These are phyloP conservation scores for Chymomyza procnemis DNA, from an alignment of 2,888 invertebrate genomes.

Conservation along the genomic window DNA sequence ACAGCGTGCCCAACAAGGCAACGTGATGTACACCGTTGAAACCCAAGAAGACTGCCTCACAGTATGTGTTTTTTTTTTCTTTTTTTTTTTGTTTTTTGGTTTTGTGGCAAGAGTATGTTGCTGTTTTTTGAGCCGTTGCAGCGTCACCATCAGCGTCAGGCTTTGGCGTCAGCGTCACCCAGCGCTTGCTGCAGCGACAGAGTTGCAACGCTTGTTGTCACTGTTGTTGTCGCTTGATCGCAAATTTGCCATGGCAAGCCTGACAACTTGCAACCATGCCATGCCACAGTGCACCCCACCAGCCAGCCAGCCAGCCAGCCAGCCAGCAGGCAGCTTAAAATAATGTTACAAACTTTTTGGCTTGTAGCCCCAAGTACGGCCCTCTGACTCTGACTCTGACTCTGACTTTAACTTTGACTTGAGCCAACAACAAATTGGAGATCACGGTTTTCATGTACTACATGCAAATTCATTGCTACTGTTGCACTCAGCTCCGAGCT, in stretches of 20 bases:
- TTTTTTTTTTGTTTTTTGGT: neutral
- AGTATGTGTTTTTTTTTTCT: slow-evolving; percentile 1
- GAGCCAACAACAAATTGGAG: slow-evolving; percentile 77
- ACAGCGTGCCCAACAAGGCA: slow-evolving; percentile 52
- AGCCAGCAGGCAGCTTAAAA: slow-evolving; percentile 62
- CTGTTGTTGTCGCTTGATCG: slow-evolving; percentile 71
- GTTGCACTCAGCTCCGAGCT: slow-evolving; percentile 52
- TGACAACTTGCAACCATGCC: slow-evolving; percentile 59
- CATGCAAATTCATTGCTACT: slow-evolving; percentile 78
- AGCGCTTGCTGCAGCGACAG: slow-evolving; percentile 7
- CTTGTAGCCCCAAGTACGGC: slow-evolving; percentile 63
- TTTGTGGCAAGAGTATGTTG: too few relatives aligned
- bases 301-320: neutral
- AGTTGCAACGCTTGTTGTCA: slow-evolving; percentile 61
- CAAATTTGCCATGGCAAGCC: slow-evolving; percentile 69
- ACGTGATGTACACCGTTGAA: slow-evolving; percentile 67
- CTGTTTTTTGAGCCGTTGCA: neutral
- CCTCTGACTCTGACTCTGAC: slow-evolving; percentile 40
- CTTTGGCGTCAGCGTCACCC: neutral
- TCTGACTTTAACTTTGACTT: neutral
- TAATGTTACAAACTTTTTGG: slow-evolving; percentile 69
- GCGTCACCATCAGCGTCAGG: neutral
- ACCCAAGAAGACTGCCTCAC: slow-evolving; percentile 58
- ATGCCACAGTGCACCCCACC: neutral
- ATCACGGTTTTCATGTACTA: slow-evolving; percentile 79